Evolutionary conservation across 2,113 vertebrate genomes (phyloP), one percentile per base, ranked within the genome.

Genomic region (Oreochromis spilurus): DNA sequence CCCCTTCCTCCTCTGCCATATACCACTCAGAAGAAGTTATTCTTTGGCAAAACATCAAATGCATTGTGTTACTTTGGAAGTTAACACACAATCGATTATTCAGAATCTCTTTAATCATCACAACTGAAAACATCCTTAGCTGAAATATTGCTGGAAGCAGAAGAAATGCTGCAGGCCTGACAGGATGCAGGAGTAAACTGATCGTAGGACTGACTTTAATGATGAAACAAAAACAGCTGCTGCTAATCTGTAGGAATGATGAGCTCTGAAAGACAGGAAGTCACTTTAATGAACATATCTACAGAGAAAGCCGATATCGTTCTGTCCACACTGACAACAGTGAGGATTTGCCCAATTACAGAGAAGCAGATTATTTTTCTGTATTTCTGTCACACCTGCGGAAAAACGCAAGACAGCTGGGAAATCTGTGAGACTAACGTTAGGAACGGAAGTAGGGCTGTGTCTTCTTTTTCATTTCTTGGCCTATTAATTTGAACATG

Each of bases 131-230:
- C 53, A 80, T 84, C 65, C 65, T 91, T 88, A 83, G 88, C 16
- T 5, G 38, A 78, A 36, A 52, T 83, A 53, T 31, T 29, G 50
- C 58, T 83, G 72, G 58, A 85, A 70, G 84, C 67, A 84, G 75
- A 38, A 65, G 67, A 82, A 93, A 82, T 40, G 91, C 86, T 79
- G 36, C 58, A 79, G 90, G 83, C 92, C 67, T 92, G 90, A 92
- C 92, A 85, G 89, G 36, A 65, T 67, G 79, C 92, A 90, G 77
- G 50, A 85, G 62, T 50, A 75, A 57, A 89, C 83, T 62, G 38
- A 84, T 6, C 38, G 85, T 91, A 50, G 45, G 11, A 40, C 36
- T 40, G 62, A 50, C 48, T 82, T 77, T 81, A 84, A 83, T 58
- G 83, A 83, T 79, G 92, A 52, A 24, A 78, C 9, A 78, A 72